phyloP scores from a whole-genome alignment of 2,888 invertebrate genomes.

The Epistrophe grossulariae region DNA sequence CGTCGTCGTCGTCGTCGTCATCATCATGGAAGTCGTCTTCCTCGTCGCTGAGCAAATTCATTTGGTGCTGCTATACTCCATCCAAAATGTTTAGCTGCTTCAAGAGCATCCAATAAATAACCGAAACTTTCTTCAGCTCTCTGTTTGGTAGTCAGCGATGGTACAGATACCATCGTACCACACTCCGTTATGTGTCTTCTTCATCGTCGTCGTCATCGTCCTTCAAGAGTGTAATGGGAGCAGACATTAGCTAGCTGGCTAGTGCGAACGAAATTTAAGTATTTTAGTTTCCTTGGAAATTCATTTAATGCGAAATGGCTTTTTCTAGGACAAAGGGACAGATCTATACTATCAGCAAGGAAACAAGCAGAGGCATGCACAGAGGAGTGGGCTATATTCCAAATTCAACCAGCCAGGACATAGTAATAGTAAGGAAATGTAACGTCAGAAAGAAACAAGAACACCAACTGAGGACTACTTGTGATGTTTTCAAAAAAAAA shows the following conservation, averaged over 20 bases:
- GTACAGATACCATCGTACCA: constrained; percentile 6
- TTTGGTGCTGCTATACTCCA: constrained; percentile 49
- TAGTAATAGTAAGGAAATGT: constrained; percentile 47
- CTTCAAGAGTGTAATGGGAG: constrained; percentile 67
- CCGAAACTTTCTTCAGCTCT: constrained; percentile 54
- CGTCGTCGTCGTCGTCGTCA: constrained; percentile 32
- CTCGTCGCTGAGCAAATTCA: constrained; percentile 51
- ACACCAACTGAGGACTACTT: constrained; percentile 54
- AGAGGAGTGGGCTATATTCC: background rate
- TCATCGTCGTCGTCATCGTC: constrained; percentile 32
- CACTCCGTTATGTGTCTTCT: constrained; percentile 4
- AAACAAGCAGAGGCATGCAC: background rate
- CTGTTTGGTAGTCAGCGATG: constrained; percentile 27
- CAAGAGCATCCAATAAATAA: constrained; percentile 71
- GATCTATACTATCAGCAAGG: background rate
- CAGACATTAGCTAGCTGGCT: constrained; percentile 73
- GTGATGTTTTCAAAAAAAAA: constrained; percentile 39
- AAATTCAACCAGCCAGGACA: constrained; percentile 48
- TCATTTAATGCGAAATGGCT: constrained; percentile 70
- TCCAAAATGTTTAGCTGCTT: constrained; percentile 67
- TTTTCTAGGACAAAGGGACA: constrained; percentile 56
- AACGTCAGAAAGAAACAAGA: constrained; percentile 54
- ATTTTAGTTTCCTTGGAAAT: constrained; percentile 69
- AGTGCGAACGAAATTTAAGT: constrained; percentile 67
- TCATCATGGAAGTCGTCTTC: constrained; percentile 17